Evolutionary conservation across 2,797 vertebrate species (phyloP), one percentile per base, ranked within the genome.

Genomic region (Halcyon leucocephala): DNA sequence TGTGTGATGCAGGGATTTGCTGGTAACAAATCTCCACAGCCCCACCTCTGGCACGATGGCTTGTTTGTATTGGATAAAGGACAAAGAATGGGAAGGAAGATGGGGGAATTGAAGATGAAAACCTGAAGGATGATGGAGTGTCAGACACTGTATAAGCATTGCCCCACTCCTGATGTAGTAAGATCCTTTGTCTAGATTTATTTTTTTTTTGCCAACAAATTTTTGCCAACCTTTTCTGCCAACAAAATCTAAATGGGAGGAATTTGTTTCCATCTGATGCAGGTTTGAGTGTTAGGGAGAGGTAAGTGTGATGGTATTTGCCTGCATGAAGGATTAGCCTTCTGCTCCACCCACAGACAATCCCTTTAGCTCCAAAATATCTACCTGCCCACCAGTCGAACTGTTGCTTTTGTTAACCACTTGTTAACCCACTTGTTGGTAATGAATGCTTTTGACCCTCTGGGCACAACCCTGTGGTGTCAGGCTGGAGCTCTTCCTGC

Each of bases 1-100:
- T 65, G 67, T n/a, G 31, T 85, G 42, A 92, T 0, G 14, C 57
- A 0, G 65, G 65, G 89, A 61, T 87, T 74, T 57, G n/a, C 48
- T 64, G 90, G 60, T 9, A 4, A 15, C 26, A 7, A 65, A 49
- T 2, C 35, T 31, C 16, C 5, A 1, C n/a, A 2, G 91, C 93
- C 88, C 54, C 95, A 86, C 86, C 86, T 85, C 93, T 89, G 86
- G 83, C 93, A 79, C 1, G 90, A 1, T 46, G 82, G 86, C 62
- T 35, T 91, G 89, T 95, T 95, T 94, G 28, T 7, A 0, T 29
- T 92, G 95, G 90, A 89, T n/a, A 51, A 20, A 18, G 89, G 78
- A 82, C 81, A 85, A 69, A 77, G 86, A 80, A 49, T n/a, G 29
- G 90, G 10, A n/a, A 20, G 81, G 64, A 69, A 16, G 74, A 92